phyloP scores from a whole-genome alignment of 1,140 invertebrate genomes.

The Ptiloglossa arizonensis region DNA sequence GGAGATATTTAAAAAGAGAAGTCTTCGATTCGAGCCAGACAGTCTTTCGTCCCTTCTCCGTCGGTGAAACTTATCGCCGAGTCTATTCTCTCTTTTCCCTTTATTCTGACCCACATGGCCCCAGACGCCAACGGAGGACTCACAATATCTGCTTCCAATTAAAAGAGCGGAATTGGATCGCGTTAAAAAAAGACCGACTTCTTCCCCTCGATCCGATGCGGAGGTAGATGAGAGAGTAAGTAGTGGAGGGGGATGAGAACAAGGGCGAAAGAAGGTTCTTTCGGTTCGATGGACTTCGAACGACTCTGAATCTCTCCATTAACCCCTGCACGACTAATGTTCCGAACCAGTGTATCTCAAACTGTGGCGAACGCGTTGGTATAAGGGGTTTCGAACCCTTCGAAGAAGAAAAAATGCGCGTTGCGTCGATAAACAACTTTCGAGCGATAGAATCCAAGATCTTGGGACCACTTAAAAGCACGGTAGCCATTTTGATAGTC shows the following conservation, averaged over 20 bases:
- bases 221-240: neutral
- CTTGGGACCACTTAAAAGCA: too few species aligned
- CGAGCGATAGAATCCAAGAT: too few species aligned
- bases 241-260: too few species aligned
- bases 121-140: neutral
- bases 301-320: neutral
- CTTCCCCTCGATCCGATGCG: neutral
- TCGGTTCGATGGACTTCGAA: neutral
- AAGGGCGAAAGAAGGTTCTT: neutral
- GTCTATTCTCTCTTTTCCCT: constrained; percentile 11
- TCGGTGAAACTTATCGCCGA: constrained; percentile 33
- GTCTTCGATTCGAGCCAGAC: too few species aligned
- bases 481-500: too few species aligned
- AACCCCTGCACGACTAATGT: neutral
- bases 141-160: constrained; percentile 42
- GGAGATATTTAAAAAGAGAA: too few species aligned
- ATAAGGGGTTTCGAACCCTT: neutral
- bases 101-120: constrained; percentile 23
- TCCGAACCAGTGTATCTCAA: too few species aligned
- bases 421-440: too few species aligned
- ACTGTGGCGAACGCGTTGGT: too few species aligned
- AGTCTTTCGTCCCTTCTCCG: constrained; percentile 10
- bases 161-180: constrained; percentile 34
- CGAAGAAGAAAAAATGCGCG: too few species aligned
- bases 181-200: constrained; percentile 25